phyloP scores from a whole-genome alignment of 2,888 invertebrate species.

The Tupiocoris notatus region DNA sequence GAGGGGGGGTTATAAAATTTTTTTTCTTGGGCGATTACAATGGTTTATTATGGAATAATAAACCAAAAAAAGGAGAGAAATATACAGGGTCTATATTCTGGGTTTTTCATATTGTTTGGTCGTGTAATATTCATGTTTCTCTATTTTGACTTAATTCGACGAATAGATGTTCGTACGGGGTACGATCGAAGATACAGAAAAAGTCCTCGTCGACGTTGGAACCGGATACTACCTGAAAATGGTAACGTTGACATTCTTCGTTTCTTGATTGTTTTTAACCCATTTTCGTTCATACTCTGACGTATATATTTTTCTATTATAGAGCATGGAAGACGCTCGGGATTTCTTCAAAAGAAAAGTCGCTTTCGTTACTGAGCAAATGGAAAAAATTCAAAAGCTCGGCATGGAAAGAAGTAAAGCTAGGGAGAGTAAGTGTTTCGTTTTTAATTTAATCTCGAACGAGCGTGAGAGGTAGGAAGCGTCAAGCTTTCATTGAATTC shows the following conservation, averaged over 20 bases:
- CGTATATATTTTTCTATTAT: conserved; percentile 47
- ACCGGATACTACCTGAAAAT: conserved; percentile 96
- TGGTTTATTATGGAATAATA: too few relatives aligned
- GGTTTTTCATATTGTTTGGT: too few relatives aligned
- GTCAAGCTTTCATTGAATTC: too few relatives aligned
- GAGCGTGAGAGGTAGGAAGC: too few relatives aligned
- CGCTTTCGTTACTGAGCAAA: conserved; percentile 87
- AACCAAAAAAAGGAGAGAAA: too few relatives aligned
- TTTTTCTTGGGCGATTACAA: too few relatives aligned
- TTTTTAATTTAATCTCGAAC: too few relatives aligned
- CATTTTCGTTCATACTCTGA: background rate
- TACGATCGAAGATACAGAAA: conserved; percentile 75
- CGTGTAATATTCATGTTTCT: too few relatives aligned
- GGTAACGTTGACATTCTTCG: too few relatives aligned
- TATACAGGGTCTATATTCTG: too few relatives aligned
- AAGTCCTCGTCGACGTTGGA: conserved; percentile 91
- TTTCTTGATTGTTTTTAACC: background rate
- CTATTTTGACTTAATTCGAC: too few relatives aligned
- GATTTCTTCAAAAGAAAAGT: conserved; percentile 92
- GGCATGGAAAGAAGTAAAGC: conserved; percentile 81
- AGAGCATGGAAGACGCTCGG: conserved; percentile 77
- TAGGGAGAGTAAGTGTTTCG: conserved; percentile 58
- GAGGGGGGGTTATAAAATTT: too few relatives aligned
- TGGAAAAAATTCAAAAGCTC: conserved; percentile 84
- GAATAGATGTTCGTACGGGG: conserved; percentile 96